Evolutionary conservation across 2,888 invertebrate genomes (phyloP).

Genomic region (Melanchra persicariae): DNA sequence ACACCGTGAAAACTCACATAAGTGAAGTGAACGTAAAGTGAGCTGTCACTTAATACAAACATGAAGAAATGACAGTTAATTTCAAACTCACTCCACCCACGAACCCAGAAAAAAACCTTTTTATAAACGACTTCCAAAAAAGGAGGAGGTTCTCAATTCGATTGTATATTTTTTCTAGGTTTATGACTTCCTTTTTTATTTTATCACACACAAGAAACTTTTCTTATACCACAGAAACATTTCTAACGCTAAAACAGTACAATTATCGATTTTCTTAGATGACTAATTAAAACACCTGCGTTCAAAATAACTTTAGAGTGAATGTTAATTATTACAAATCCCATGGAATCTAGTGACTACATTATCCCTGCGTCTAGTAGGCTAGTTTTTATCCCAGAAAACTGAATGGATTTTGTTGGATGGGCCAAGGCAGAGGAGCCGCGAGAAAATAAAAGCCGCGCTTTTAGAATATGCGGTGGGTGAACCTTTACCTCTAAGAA

Average conservation of each 20-base stretch:
- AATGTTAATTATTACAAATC: constrained; percentile 19
- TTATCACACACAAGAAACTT: too few relatives aligned
- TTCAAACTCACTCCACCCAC: too few relatives aligned
- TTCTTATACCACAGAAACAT: neutral
- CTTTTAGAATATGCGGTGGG: neutral
- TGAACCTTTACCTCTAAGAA: neutral
- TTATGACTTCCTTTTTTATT: too few relatives aligned
- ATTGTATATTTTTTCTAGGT: too few relatives aligned
- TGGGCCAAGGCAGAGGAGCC: neutral
- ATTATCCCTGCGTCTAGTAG: neutral
- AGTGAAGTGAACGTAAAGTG: neutral
- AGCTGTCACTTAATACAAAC: neutral
- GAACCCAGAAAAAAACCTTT: too few relatives aligned
- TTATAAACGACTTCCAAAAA: too few relatives aligned
- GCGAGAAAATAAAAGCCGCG: too few relatives aligned
- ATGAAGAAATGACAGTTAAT: too few relatives aligned
- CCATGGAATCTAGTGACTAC: constrained; percentile 18
- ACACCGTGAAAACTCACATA: neutral
- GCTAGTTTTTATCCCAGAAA: neutral
- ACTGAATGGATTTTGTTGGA: neutral
- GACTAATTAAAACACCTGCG: constrained; percentile 47
- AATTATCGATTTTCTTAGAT: constrained; percentile 5
- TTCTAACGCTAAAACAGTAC: neutral
- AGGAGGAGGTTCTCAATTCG: too few relatives aligned
- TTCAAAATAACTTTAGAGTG: constrained; percentile 24